phyloP scores from a whole-genome alignment of 1,140 invertebrate species.

The Tetragonula clypearis region DNA sequence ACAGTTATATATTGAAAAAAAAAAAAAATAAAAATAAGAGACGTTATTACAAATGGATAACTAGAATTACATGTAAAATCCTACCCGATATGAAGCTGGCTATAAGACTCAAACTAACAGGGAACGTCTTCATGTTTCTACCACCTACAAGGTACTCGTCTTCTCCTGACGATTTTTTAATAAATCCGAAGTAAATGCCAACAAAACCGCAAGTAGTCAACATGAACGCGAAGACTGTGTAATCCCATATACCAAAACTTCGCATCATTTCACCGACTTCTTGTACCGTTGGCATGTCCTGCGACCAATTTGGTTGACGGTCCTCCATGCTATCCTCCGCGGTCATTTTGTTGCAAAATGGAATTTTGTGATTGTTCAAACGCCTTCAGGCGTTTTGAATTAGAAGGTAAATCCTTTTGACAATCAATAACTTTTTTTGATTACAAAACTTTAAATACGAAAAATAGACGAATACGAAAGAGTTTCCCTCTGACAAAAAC shows the following conservation, averaged over 20 bases:
- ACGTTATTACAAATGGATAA: background rate
- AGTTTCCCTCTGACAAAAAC: background rate
- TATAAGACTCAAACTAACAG: constrained; percentile 90
- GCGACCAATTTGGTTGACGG: constrained; percentile 42
- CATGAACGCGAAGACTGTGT: constrained; percentile 88
- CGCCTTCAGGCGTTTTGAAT: constrained; percentile 22
- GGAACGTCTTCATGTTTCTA: constrained; percentile 90
- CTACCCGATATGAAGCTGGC: constrained; percentile 85
- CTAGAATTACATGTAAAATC: background rate
- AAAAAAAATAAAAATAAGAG: no score
- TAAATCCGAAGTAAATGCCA: constrained; percentile 90
- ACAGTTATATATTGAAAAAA: no score
- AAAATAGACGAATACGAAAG: background rate
- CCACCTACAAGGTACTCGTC: constrained; percentile 92
- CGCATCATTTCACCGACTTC: constrained; percentile 84
- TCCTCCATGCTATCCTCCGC: constrained; percentile 46
- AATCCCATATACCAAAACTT: constrained; percentile 87
- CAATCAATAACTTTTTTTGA: background rate
- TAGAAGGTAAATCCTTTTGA: background rate
- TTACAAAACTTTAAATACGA: no score
- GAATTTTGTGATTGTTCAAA: constrained; percentile 43
- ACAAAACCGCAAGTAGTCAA: constrained; percentile 87
- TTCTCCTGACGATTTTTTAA: constrained; percentile 86
- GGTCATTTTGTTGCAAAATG: constrained; percentile 72
- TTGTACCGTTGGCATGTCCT: constrained; percentile 80